Percentiles rank a stretch among this genome's conserved stretches.
Conservation (phyloP, 2,797 vertebrate species). For the Numenius phaeopus region DNA sequence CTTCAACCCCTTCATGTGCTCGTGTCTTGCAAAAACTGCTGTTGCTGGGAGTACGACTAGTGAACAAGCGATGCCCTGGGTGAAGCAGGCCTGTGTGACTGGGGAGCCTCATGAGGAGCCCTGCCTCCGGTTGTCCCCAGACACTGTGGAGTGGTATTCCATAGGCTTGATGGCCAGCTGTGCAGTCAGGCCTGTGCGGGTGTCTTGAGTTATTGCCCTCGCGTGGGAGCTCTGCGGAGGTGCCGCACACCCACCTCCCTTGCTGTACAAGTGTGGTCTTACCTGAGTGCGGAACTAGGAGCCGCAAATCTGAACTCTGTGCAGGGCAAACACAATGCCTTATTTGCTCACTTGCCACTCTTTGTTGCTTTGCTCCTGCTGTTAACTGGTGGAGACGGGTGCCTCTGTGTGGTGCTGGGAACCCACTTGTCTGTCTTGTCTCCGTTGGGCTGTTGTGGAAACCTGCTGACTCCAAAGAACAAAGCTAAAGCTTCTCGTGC, state of each 20-base stretch:
- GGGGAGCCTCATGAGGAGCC: not conserved
- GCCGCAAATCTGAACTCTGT: not conserved
- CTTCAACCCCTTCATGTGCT: not conserved
- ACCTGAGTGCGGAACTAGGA: not conserved
- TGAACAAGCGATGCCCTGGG: not conserved
- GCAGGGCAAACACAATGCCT: not conserved
- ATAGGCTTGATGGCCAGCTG: not conserved
- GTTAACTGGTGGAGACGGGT: not conserved
- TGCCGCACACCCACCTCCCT: not conserved
- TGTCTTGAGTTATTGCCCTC: accelerated
- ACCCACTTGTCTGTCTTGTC: not conserved
- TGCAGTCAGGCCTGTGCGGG: accelerated
- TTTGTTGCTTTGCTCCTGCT: not conserved
- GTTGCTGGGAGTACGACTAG: not conserved
- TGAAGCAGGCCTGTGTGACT: not conserved
- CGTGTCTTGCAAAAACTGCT: not conserved
- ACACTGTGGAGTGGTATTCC: not conserved
- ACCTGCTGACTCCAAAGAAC: not conserved
- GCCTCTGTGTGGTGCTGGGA: not conserved
- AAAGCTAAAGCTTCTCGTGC: not conserved
- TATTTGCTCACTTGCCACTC: not conserved
- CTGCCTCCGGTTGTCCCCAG: accelerated
- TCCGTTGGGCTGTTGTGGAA: not conserved
- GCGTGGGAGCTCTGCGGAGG: accelerated
- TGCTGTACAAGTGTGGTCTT: not conserved